Percentiles rank a stretch among this genome's conserved stretches.
These are phyloP conservation scores for Phainopepla nitens DNA, from an alignment of 2,113 vertebrate genomes.

Conservation along the genomic window DNA sequence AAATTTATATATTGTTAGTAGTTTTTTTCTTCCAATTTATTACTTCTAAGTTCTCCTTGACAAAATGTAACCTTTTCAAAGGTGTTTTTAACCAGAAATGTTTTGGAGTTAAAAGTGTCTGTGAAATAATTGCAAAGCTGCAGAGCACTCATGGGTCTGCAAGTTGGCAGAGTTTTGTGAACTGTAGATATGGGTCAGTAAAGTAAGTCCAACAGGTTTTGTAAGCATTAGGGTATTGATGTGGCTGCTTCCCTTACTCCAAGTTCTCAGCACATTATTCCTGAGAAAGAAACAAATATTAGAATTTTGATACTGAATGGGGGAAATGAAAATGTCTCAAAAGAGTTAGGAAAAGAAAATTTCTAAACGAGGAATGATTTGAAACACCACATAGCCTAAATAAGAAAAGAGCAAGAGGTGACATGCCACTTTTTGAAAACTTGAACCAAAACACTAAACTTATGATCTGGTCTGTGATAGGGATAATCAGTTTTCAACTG, in stretches of 20 bases:
- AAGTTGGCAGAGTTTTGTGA: neutral
- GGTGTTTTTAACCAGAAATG: neutral
- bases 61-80: neutral
- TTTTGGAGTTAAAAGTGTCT: neutral
- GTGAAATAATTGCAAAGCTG: neutral
- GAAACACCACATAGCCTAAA: neutral
- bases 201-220: neutral
- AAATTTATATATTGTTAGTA: neutral
- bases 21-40: neutral
- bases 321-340: neutral
- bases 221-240: neutral
- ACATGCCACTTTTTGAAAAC: neutral
- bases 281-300: neutral
- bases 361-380: neutral
- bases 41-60: neutral
- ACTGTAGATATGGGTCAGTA: neutral
- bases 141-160: neutral
- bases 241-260: neutral
- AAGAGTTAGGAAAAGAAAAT: neutral
- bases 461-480: neutral
- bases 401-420: neutral
- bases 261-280: neutral
- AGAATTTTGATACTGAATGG: neutral
- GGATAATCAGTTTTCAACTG: neutral
- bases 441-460: neutral